A percentile compares a stretch with the other conserved stretches of the same genome.
phyloP scores from a whole-genome alignment of 2,113 vertebrate genomes.

The Mesoclemmys tuberculata region DNA sequence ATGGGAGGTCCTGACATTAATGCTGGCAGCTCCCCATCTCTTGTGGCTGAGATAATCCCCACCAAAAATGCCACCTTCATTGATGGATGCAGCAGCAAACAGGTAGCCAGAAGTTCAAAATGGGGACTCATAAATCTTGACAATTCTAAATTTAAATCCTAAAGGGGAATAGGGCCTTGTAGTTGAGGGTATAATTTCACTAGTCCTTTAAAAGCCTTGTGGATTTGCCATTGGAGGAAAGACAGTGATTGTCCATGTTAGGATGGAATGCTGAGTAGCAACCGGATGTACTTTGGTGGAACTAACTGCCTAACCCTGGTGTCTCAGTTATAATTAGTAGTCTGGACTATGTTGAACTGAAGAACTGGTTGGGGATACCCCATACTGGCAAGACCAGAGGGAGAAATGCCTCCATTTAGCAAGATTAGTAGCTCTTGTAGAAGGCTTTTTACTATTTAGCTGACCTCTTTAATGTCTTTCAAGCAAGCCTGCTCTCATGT shows the following conservation, averaged over 20 bases:
- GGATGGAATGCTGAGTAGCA: background rate
- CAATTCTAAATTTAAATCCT: background rate
- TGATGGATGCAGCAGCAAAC: background rate
- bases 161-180: background rate
- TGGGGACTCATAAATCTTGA: background rate
- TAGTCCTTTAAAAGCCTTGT: background rate
- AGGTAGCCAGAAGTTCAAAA: background rate
- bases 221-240: background rate
- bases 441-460: background rate
- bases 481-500: background rate
- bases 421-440: background rate
- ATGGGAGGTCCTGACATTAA: too few relatives aligned
- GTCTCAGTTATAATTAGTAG: background rate
- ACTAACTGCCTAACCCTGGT: background rate
- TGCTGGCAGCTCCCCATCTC: too few relatives aligned
- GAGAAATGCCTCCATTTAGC: background rate
- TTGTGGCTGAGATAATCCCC: background rate
- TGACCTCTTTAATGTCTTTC: background rate
- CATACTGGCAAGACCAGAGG: background rate
- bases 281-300: background rate
- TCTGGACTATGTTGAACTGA: background rate
- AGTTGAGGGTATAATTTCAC: background rate
- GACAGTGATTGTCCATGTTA: background rate
- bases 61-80: background rate
- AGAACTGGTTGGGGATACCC: background rate